phyloP scores from a whole-genome alignment of 2,113 vertebrate genomes.

The Alces alces region DNA sequence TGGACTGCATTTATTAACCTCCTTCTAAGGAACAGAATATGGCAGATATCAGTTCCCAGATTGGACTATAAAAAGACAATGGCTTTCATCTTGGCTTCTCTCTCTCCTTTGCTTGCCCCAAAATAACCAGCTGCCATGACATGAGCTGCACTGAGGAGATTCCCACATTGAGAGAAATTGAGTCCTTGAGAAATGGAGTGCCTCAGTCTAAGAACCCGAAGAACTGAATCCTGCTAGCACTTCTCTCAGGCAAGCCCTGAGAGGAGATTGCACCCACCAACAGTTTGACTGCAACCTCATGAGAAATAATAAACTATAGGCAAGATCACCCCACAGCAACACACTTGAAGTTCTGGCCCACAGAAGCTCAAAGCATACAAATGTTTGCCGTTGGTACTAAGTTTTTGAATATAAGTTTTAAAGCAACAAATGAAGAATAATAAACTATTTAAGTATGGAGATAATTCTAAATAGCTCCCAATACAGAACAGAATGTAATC shows the following conservation, averaged over 20 bases:
- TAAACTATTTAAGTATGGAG: not conserved
- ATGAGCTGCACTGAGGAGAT: not conserved
- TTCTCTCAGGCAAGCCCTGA: too few species aligned
- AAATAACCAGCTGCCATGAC: not conserved
- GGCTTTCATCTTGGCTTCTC: not conserved
- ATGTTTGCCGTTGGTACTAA: not conserved
- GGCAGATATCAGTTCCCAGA: not conserved
- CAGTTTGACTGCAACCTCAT: not conserved
- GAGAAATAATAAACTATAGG: not conserved
- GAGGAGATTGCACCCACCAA: too few species aligned
- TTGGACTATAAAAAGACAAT: not conserved
- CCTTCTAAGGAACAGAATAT: not conserved
- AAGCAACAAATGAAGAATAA: not conserved
- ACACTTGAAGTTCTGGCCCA: not conserved
- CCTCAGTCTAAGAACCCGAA: not conserved
- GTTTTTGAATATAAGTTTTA: not conserved
- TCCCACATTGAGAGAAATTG: rapidly evolving
- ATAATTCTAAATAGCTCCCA: not conserved
- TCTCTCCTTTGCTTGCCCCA: not conserved
- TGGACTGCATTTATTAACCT: not conserved
- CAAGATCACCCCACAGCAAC: not conserved
- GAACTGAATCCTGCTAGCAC: not conserved
- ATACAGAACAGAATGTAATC: not conserved
- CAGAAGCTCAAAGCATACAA: not conserved
- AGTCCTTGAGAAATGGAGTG: not conserved